Evolutionary conservation across 2,888 invertebrate genomes (phyloP).

Genomic region (Caenorhabditis sp.): DNA sequence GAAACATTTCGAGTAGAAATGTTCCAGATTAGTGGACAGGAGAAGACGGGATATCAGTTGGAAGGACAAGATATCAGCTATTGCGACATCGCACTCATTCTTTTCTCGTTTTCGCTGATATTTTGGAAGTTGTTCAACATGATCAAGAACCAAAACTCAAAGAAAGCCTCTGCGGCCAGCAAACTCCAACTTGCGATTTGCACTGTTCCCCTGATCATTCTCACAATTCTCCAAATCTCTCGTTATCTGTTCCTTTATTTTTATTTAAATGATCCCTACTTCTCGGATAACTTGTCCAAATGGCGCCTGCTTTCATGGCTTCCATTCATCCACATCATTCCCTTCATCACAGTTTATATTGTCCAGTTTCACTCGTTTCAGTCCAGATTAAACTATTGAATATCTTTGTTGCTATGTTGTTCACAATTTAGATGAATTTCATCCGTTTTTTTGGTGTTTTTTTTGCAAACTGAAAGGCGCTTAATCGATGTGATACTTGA

Average conservation of each 20-base stretch:
- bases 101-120: background rate
- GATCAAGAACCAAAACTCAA: background rate
- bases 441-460: background rate
- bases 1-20: background rate
- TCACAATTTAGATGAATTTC: background rate
- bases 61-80: background rate
- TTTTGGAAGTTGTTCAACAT: conserved; percentile 3
- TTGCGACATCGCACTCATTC: background rate
- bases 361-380: background rate
- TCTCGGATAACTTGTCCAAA: background rate
- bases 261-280: background rate
- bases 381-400: background rate
- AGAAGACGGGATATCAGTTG: too few relatives aligned
- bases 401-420: too few relatives aligned
- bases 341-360: background rate
- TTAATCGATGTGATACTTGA: background rate
- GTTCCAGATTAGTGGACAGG: background rate
- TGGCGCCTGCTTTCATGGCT: conserved; percentile 10
- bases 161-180: conserved; percentile 4
- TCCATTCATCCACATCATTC: background rate
- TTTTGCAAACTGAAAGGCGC: conserved; percentile 9
- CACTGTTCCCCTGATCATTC: background rate
- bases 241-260: background rate
- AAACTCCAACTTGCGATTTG: background rate
- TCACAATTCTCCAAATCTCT: background rate